phyloP scores from a whole-genome alignment of 2,113 vertebrate species.

The Tetraodon nigroviridis region DNA sequence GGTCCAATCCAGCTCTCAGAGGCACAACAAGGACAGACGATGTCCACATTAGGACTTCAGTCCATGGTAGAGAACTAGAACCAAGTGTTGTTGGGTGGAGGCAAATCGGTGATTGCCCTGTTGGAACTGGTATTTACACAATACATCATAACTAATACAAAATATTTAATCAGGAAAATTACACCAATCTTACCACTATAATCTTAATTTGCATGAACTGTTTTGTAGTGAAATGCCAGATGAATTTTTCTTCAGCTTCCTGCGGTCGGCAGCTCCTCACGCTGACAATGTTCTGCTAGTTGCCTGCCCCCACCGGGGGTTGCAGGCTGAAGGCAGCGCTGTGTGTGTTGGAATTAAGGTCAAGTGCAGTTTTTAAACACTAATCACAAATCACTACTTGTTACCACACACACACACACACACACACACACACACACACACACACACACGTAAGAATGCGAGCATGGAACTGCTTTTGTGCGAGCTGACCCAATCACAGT shows the following conservation, averaged over 20 bases:
- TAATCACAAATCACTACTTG: slow-evolving; percentile 37
- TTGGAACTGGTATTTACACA: neutral
- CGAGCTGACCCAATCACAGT: slow-evolving; percentile 27
- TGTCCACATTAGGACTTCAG: slow-evolving; percentile 45
- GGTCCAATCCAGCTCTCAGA: slow-evolving; percentile 20
- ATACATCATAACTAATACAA: too few relatives aligned
- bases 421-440: neutral
- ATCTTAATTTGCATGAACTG: slow-evolving; percentile 5
- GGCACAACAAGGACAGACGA: slow-evolving; percentile 24
- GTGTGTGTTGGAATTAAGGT: slow-evolving; percentile 14
- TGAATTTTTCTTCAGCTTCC: slow-evolving; percentile 55
- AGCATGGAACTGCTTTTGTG: slow-evolving; percentile 3
- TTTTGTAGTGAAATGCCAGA: slow-evolving; percentile 36
- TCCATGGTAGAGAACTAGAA: slow-evolving; percentile 30
- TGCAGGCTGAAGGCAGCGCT: slow-evolving; percentile 6
- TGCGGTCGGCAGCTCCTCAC: slow-evolving; percentile 26
- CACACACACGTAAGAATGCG: too few relatives aligned
- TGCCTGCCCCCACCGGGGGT: slow-evolving; percentile 14
- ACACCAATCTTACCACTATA: neutral
- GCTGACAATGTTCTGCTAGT: slow-evolving; percentile 18
- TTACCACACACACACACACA: slow-evolving; percentile 2
- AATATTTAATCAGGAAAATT: too few relatives aligned
- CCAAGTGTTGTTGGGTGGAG: slow-evolving; percentile 12
- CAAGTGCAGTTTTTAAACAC: slow-evolving; percentile 40
- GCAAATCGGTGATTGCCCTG: slow-evolving; percentile 36